phyloP scores from a whole-genome alignment of 2,113 vertebrate genomes.

The Thamnaconus septentrionalis region DNA sequence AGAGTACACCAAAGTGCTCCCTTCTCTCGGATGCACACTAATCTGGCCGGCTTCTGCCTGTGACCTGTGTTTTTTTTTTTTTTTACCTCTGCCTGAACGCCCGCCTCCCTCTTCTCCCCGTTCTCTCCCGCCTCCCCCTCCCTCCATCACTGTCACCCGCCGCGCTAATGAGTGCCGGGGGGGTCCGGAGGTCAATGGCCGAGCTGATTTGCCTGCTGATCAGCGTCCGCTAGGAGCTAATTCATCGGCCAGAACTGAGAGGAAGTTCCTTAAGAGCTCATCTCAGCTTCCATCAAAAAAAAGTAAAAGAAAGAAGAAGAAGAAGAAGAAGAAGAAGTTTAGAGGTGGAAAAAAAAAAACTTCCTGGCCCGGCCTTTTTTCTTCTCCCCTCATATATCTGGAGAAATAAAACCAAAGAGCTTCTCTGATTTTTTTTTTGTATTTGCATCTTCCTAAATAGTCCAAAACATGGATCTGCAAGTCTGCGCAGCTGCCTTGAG shows the following conservation, averaged over 20 bases:
- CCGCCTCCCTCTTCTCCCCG: not conserved
- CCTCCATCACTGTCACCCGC: conserved; percentile 73
- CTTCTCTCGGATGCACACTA: conserved; percentile 40
- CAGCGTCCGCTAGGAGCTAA: conserved; percentile 56
- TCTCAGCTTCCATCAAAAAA: too few relatives aligned
- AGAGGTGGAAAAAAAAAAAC: too few relatives aligned
- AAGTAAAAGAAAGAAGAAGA: too few relatives aligned
- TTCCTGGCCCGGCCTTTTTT: too few relatives aligned
- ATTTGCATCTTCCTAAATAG: too few relatives aligned
- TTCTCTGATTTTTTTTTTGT: too few relatives aligned
- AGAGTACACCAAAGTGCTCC: conserved; percentile 41
- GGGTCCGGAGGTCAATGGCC: conserved; percentile 71
- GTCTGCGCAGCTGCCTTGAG: too few relatives aligned
- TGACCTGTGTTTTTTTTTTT: conserved; percentile 58
- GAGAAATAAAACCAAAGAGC: too few relatives aligned
- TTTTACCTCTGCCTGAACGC: conserved; percentile 26
- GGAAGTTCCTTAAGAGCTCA: not conserved
- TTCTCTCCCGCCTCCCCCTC: conserved; percentile 52
- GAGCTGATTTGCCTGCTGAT: conserved; percentile 78
- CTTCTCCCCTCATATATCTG: too few relatives aligned
- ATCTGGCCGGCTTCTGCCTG: conserved; percentile 66
- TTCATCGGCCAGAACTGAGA: conserved; percentile 29
- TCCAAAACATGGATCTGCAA: too few relatives aligned
- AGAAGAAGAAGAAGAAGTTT: too few relatives aligned
- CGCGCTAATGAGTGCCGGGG: conserved; percentile 69